phyloP scores from a whole-genome alignment of 2,888 invertebrate genomes.

The Neelides folsomi region DNA sequence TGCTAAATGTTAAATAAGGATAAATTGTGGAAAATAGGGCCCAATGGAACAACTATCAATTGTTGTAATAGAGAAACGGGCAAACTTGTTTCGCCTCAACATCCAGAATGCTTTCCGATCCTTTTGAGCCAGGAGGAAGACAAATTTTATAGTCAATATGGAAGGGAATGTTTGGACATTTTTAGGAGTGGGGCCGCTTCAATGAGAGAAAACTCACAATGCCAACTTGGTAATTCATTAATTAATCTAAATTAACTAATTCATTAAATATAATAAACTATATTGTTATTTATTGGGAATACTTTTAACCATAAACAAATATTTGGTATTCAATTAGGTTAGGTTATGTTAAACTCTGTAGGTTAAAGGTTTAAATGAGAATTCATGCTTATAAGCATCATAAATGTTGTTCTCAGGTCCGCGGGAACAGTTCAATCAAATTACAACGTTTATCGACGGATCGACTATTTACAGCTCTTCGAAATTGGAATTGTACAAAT shows the following conservation, averaged over 20 bases:
- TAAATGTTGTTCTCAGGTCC: constrained; percentile 43
- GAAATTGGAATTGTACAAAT: constrained; percentile 36
- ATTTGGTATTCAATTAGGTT: neutral
- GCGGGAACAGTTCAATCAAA: constrained; percentile 67
- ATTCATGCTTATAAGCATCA: neutral
- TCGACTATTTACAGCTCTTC: constrained; percentile 66
- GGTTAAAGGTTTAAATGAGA: too few species aligned
- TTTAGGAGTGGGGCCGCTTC: constrained; percentile 67
- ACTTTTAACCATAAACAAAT: neutral
- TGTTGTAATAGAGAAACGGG: constrained; percentile 45
- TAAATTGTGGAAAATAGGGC: constrained; percentile 22
- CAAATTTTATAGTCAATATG: constrained; percentile 53
- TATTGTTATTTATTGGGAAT: too few species aligned
- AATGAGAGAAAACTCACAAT: neutral
- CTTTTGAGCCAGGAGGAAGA: constrained; percentile 43
- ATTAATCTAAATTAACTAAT: neutral
- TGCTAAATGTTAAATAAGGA: constrained; percentile 36
- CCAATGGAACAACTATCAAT: constrained; percentile 54
- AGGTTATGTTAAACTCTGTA: neutral
- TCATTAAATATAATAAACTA: too few species aligned
- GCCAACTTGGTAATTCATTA: constrained; percentile 10
- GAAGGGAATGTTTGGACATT: constrained; percentile 69
- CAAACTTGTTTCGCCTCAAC: constrained; percentile 34
- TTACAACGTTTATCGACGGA: constrained; percentile 69
- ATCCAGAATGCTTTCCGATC: constrained; percentile 74